Evolutionary conservation across 1,140 invertebrate species (phyloP), one percentile per base, ranked within the genome.

Genomic region (Macrostomum lignano): DNA sequence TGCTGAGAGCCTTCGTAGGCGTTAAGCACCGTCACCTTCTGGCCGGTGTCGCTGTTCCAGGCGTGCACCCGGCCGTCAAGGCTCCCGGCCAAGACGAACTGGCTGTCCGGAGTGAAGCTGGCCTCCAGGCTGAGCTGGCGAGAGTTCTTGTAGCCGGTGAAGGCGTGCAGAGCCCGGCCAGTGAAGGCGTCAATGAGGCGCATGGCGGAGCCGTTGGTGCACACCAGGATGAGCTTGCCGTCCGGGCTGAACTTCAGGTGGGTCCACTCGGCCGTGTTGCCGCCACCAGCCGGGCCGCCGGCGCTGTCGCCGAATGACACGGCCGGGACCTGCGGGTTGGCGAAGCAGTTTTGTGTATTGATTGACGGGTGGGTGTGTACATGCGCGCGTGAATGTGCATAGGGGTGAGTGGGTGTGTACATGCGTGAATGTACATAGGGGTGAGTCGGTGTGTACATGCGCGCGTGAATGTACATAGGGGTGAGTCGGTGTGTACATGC

Each of bases 101-200:
- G 56, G 17, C 58, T 61, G 44, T 67, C 63, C 15, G 65, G 84
- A 57, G 76, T 86, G 51, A 88, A 93, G n/a, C 49, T 53, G 1
- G 51, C 81, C 63, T 64, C 42, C 7, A 46, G 46, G 11, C 17
- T n/a, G 33, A 7, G n/a, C 7, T 31, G 17, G 9, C n/a, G 13
- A 3, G 15, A 10, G 21, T 6, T 6, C 6, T 6, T 5, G 11
- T 17, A 6, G 3, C 65, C 63, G 35, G 52, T 57, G 40, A 94
- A 88, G 15, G 79, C 86, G 49, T 93, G 81, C 20, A 88, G 55
- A 7, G 81, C 75, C 21, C 72, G 79, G 9, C 88, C 88, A 59
- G 86, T 72, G 49, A 93, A 96, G 19, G 86, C 78, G 64, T 98
- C 86, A n/a, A 96, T 74, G 13, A 94, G 59, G 30, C 79, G 62